Conservation (phyloP, 2,888 invertebrate genomes). For the Malthinus flaveolus region DNA sequence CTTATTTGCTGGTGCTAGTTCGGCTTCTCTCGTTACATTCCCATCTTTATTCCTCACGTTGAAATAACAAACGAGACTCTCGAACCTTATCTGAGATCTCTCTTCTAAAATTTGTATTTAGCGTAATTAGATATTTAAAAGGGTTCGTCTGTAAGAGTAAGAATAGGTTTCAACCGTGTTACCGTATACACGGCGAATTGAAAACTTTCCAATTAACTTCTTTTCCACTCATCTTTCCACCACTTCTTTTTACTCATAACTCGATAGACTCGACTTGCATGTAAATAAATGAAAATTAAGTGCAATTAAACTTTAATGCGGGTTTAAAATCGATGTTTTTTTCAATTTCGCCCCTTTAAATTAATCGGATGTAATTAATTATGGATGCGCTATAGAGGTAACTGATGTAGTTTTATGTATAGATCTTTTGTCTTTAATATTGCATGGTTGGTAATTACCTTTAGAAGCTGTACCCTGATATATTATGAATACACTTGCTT, state of each 20-base stretch:
- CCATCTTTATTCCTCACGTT: slow-evolving; percentile 24
- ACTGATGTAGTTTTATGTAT: too few relatives aligned
- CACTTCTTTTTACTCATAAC: background rate
- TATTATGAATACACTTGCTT: too few relatives aligned
- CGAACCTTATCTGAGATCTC: slow-evolving; percentile 1
- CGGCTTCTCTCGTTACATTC: slow-evolving; percentile 22
- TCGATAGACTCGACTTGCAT: background rate
- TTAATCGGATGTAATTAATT: too few relatives aligned
- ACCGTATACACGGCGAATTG: slow-evolving; percentile 32
- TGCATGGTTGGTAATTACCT: too few relatives aligned
- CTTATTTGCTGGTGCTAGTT: slow-evolving; percentile 34
- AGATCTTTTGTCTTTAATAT: too few relatives aligned
- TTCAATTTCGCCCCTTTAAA: too few relatives aligned
- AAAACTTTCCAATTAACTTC: slow-evolving; percentile 17
- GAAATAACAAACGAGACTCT: slow-evolving; percentile 12
- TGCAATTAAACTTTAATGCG: too few relatives aligned
- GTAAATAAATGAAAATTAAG: too few relatives aligned
- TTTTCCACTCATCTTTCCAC: background rate
- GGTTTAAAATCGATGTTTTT: too few relatives aligned
- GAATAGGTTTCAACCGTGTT: slow-evolving; percentile 25
- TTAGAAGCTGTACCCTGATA: too few relatives aligned
- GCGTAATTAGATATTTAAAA: slow-evolving; percentile 39
- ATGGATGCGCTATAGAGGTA: too few relatives aligned
- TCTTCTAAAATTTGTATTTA: slow-evolving; percentile 22
- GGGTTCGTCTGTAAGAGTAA: slow-evolving; percentile 29